Base-by-base conservation (phyloP, 2,888 invertebrate genomes). In the Diplazon laetatorius region DNA sequence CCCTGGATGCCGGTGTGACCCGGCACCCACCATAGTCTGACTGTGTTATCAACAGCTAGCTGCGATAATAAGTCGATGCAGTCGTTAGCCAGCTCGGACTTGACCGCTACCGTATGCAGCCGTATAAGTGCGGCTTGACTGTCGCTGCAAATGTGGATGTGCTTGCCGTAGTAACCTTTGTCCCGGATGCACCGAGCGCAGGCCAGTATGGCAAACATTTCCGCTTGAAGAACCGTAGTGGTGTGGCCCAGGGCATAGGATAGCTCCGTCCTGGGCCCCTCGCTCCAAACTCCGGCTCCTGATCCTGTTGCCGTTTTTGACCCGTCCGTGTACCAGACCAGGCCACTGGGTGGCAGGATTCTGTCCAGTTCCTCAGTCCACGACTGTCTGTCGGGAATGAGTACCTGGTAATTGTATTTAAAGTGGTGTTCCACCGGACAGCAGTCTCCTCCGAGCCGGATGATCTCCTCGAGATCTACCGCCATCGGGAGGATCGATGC, bases 111-210 rank as follows among this genome's bases (percentile, higher is more conserved):
- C 3, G 22, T 22, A 25, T 20, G 20, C 2, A 52, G 44, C 9
- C 9, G 10, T 25, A 6, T 46, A 1, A 74, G 68, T 3, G 60
- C 75, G 5, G 46, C 48, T 10, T 52, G 30, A 46, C 70, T 78
- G 65, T 69, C 74, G 14, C 70, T 57, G 35, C 74, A 74, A 2
- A 75, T 74, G 25, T 74, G 75, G 18, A 80, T 63, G 16, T 69
- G 69, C n/a, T 76, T 57, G 22, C 42, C 20, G 3, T 8, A 30
- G 35, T 73, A 55, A 10, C 18, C 52, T 10, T 25, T 60, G 1
- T 37, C 0, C 8, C 46, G 48, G 10, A 57, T 35, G 0, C 1
- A 0, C 3, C 20, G 10, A 10, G 59, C 68, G 18, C 68, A 74
- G 1, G 52, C 48, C 9, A 10, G 20, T 10, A 74, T 22, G 16